Base-by-base conservation (phyloP, 2,888 invertebrate genomes). In the Cheilosia impressa region DNA sequence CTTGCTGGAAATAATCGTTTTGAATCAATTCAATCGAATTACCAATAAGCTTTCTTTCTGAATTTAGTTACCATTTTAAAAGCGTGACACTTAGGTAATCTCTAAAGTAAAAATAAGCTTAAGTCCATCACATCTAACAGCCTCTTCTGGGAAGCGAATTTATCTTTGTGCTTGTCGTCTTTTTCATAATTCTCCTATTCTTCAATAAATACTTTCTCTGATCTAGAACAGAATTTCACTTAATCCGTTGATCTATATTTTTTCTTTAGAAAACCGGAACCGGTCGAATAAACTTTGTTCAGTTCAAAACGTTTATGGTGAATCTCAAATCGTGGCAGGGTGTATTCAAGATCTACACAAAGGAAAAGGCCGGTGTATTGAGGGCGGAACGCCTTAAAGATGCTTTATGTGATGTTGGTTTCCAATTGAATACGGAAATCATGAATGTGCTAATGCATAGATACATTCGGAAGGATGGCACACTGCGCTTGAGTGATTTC, bases 391-490 rank as follows among this genome's bases (percentile, higher is more conserved):
- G 97, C 85, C 93, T 98, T 69, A 93, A 96, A 38, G 97, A 98
- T 89, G 97, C 97, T 0, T 93, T 98, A 1, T 93, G 95, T 24
- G 97, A 98, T 93, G 96, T 98, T 17, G 98, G 98, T 4, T 98
- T 98, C 90, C 96, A 96, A 89, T 93, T 98, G 31, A 97, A 96
- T 88, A 96, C 96, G 78, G 96, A 96, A 84, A 96, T 97, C 34
- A 93, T 98, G 90, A 95, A 96, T 7, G 94, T 97, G 62, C 93
- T 98, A 9, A 95, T 97, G 82, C 93, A 98, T 87, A 94, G 97
- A 85, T 98, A 97, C 89, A 98, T 98, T 96, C 94, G 98, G 87
- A 98, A 98, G 91, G 98, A 98, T 91, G 98, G 98, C 47, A 98
- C 97, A 73, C 93, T 98, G 55, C 93, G 98, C 88, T 97, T 98